These are phyloP conservation scores for Sthenelais limicola DNA, from an alignment of 2,888 invertebrate genomes.

Conservation along the genomic window DNA sequence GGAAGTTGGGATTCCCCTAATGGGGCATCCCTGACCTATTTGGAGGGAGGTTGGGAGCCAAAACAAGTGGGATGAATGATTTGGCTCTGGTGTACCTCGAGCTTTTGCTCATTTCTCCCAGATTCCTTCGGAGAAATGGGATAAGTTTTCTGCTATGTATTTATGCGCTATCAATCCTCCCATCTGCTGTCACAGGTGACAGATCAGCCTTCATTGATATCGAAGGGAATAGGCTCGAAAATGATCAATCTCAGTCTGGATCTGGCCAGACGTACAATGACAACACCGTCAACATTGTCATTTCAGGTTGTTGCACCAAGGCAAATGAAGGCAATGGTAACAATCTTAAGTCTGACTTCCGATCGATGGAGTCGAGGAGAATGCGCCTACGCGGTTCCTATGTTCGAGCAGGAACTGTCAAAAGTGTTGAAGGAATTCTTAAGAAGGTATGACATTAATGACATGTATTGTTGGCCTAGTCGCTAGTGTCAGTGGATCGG, in stretches of 20 bases:
- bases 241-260: not conserved
- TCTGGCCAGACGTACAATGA: conserved; percentile 1
- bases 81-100: conserved; percentile 19
- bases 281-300: not conserved
- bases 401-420: conserved; percentile 20
- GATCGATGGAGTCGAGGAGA: too few species aligned
- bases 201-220: conserved; percentile 32
- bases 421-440: conserved; percentile 19
- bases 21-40: conserved; percentile 22
- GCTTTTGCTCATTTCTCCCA: conserved; percentile 11
- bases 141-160: conserved; percentile 2
- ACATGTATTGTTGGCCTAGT: too few species aligned
- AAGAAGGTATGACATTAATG: conserved; percentile 1
- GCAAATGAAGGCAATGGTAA: too few species aligned
- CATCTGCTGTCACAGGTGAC: conserved; percentile 15
- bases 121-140: conserved; percentile 22
- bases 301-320: too few species aligned
- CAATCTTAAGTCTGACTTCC: too few species aligned
- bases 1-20: too few species aligned
- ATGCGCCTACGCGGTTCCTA: conserved; percentile 7
- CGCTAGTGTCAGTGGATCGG: too few species aligned
- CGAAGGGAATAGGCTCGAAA: not conserved
- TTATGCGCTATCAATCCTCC: conserved; percentile 8
- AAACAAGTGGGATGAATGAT: conserved; percentile 8
- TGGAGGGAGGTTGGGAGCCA: not conserved